Percentiles rank a stretch among this genome's conserved stretches.
Conservation (phyloP, 2,888 invertebrate species). For the Tribolium freemani region DNA sequence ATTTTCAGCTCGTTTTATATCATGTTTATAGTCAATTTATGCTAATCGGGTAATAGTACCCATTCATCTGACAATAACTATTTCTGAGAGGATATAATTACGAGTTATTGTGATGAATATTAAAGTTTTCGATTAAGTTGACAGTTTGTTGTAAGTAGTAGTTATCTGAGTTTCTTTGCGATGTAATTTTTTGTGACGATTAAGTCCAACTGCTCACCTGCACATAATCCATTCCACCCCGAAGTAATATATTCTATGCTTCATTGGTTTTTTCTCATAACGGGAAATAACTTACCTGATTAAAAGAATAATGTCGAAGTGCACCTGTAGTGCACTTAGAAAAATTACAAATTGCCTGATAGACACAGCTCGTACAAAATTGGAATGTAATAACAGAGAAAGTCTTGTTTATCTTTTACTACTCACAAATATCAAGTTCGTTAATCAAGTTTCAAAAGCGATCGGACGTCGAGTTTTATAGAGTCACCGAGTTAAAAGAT, state of each 20-base stretch:
- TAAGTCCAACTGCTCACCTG: not conserved
- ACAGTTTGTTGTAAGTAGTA: too few relatives aligned
- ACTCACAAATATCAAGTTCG: not conserved
- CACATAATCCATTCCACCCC: not conserved
- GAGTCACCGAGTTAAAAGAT: slow-evolving; percentile 19
- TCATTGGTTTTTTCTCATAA: not conserved
- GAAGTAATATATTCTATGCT: not conserved
- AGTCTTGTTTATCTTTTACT: not conserved
- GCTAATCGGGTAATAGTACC: not conserved
- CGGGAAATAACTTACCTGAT: slow-evolving; percentile 6
- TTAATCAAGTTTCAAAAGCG: slow-evolving; percentile 13
- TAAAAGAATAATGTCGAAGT: slow-evolving; percentile 5
- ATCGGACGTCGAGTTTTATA: slow-evolving; percentile 2
- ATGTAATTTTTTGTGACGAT: not conserved
- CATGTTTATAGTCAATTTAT: not conserved
- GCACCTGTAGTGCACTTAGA: slow-evolving; percentile 26
- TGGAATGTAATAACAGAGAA: not conserved
- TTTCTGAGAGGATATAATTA: not conserved
- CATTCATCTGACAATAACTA: not conserved
- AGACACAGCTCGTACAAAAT: not conserved
- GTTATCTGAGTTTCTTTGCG: too few relatives aligned
- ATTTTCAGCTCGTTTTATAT: not conserved
- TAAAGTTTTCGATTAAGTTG: not conserved
- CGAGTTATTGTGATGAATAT: not conserved
- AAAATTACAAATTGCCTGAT: slow-evolving; percentile 3